Base-by-base conservation (phyloP, 2,797 vertebrate species). In the Dendrocincla fuliginosa region DNA sequence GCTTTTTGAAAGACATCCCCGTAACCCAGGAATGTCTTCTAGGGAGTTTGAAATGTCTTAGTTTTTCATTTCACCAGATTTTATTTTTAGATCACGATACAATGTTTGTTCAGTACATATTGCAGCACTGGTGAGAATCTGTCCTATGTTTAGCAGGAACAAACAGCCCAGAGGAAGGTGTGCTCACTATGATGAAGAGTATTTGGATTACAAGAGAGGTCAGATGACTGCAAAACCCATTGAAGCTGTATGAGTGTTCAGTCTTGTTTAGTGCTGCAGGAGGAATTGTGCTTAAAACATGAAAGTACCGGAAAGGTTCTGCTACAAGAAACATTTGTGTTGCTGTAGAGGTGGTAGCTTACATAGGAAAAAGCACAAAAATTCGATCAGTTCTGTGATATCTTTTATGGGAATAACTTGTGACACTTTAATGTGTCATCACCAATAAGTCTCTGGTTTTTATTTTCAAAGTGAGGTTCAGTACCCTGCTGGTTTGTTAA, bases 101-200 rank as follows among this genome's bases (percentile, higher is more conserved):
- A 50, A 17, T 96, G 46, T 95, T 96, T 96, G 77, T 87, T 96
- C 93, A 77, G 91, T 79, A 93, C 80, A 91, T 89, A 96, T 68
- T 92, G 83, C 73, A 27, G 87, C 65, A 28, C 12, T 92, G 89
- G 52, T 87, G 90, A 86, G 91, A 91, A 91, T 96, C 84, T 93
- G 56, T 79, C 85, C 56, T 32, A 5, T 91, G 90, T 97, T 96
- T 97, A 90, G 82, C 83, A 91, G 95, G 95, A 97, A 95, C 94
- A 95, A 97, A 96, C 80, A 97, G 27, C 85, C 49, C 80, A 61
- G 85, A 74, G 61, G 49, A 95, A 95, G 91, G 95, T 94, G 93
- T 95, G 86, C 90, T 91, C 1, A 0, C 87, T 90, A 47, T 90
- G 77, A 93, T 90, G 96, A 93, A 70, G 70, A 87, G 25, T 87